phyloP scores from a whole-genome alignment of 2,113 vertebrate genomes.

The Erythrocercus mccallii region DNA sequence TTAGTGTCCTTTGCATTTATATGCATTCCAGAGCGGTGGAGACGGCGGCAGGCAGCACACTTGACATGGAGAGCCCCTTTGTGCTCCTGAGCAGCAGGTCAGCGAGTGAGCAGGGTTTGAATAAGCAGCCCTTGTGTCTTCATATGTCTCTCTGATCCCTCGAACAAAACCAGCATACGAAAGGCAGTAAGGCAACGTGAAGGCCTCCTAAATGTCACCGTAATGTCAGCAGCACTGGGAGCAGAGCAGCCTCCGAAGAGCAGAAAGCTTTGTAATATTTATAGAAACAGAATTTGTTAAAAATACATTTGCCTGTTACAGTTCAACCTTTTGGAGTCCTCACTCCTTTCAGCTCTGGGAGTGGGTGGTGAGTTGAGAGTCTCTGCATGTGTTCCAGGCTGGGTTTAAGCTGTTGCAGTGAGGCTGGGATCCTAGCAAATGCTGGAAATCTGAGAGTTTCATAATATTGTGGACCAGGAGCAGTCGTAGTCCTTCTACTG shows the following conservation, averaged over 20 bases:
- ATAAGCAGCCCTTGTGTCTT: conserved; percentile 68
- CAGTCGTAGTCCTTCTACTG: fast-evolving
- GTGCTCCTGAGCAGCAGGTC: conserved; percentile 68
- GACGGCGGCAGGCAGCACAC: conserved; percentile 38
- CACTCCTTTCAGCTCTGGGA: not conserved
- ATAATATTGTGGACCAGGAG: not conserved
- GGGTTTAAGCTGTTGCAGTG: not conserved
- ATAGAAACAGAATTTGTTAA: conserved; percentile 68
- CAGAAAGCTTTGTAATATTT: conserved; percentile 71
- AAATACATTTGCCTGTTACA: conserved; percentile 59
- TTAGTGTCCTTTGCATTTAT: conserved; percentile 52
- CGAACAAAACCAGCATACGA: conserved; percentile 63
- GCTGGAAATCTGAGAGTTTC: not conserved
- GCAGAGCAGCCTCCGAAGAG: conserved; percentile 47
- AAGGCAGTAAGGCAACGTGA: conserved; percentile 54
- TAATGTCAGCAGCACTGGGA: conserved; percentile 69
- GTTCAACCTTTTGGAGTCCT: conserved; percentile 51
- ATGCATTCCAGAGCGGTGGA: conserved; percentile 46
- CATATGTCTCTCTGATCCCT: conserved; percentile 61
- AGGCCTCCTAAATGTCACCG: conserved; percentile 66
- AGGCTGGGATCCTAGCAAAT: not conserved
- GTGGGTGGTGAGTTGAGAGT: conserved; percentile 32
- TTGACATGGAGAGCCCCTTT: conserved; percentile 71
- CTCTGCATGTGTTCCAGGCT: not conserved
- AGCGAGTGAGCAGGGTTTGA: conserved; percentile 56